These are phyloP conservation scores for Corythornis madagascariensis DNA, from an alignment of 2,113 vertebrate genomes.

Conservation along the genomic window DNA sequence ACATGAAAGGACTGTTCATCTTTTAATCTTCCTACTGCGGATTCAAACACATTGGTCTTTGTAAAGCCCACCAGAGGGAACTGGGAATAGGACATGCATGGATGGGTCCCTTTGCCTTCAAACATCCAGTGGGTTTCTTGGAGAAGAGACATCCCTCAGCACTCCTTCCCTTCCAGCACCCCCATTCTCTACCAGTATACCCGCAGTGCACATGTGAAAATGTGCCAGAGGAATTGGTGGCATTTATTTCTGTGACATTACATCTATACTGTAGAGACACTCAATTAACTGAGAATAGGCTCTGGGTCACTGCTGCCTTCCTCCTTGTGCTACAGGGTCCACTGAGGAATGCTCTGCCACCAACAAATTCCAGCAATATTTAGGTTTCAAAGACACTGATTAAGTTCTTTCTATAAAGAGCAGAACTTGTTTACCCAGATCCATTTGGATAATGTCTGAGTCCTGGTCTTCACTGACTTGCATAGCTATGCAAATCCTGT, in stretches of 20 bases:
- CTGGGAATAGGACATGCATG: not conserved
- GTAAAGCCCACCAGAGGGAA: not conserved
- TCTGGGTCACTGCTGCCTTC: not conserved
- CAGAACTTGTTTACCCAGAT: conserved; percentile 6
- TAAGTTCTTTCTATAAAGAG: not conserved
- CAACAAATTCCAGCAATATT: conserved; percentile 25
- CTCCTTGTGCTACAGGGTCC: not conserved
- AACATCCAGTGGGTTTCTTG: not conserved
- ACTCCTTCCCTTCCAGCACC: not conserved
- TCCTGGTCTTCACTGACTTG: not conserved
- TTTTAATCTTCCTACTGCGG: not conserved
- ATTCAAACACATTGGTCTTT: not conserved
- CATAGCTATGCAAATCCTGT: not conserved
- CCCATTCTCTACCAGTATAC: not conserved
- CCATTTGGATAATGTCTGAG: not conserved
- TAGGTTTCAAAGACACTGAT: not conserved
- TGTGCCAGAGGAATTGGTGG: not conserved
- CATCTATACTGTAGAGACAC: not conserved
- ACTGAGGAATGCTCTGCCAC: not conserved
- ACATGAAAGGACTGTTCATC: not conserved
- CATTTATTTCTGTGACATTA: not conserved
- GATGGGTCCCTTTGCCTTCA: not conserved
- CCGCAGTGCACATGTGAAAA: not conserved
- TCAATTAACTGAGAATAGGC: not conserved
- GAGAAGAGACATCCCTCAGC: not conserved